These are phyloP conservation scores for Noctuana brunneofusca DNA, from an alignment of 2,888 invertebrate species.

Conservation along the genomic window DNA sequence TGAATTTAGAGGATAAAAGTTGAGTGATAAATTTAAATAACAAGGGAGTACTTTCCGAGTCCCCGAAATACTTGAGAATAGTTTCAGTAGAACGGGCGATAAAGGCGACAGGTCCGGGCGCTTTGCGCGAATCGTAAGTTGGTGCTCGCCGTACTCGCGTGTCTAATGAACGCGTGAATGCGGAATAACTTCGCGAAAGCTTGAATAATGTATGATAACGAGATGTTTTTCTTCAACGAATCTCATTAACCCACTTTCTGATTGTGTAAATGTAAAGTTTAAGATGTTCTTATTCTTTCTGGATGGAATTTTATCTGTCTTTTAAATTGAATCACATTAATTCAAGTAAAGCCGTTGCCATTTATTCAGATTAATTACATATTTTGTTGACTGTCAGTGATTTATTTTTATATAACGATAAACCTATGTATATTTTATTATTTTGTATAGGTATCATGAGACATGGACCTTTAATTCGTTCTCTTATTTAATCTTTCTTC, in stretches of 20 bases:
- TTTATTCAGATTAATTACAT: slow-evolving; percentile 6
- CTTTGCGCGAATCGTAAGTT: slow-evolving; percentile 71
- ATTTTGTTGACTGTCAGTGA: not conserved
- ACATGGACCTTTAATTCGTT: no score
- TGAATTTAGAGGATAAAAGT: slow-evolving; percentile 82
- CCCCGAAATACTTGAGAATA: slow-evolving; percentile 78
- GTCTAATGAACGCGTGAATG: slow-evolving; percentile 81
- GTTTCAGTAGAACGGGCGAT: slow-evolving; percentile 66
- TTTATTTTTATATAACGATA: no score
- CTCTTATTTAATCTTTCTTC: no score
- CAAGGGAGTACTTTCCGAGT: slow-evolving; percentile 60
- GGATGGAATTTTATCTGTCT: slow-evolving; percentile 65
- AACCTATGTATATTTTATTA: no score
- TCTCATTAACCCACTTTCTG: slow-evolving; percentile 82
- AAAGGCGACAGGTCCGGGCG: slow-evolving; percentile 66
- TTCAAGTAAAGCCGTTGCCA: slow-evolving; percentile 41
- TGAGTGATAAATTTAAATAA: slow-evolving; percentile 83
- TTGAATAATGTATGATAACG: slow-evolving; percentile 83
- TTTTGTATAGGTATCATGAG: no score
- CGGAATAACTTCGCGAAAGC: slow-evolving; percentile 78
- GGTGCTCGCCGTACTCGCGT: slow-evolving; percentile 52
- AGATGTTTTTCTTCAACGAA: slow-evolving; percentile 82
- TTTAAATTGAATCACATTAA: slow-evolving; percentile 66
- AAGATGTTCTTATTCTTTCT: slow-evolving; percentile 72
- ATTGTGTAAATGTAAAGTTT: slow-evolving; percentile 80